Base-by-base conservation (phyloP, 2,797 vertebrate species). In the Xenops minutus region DNA sequence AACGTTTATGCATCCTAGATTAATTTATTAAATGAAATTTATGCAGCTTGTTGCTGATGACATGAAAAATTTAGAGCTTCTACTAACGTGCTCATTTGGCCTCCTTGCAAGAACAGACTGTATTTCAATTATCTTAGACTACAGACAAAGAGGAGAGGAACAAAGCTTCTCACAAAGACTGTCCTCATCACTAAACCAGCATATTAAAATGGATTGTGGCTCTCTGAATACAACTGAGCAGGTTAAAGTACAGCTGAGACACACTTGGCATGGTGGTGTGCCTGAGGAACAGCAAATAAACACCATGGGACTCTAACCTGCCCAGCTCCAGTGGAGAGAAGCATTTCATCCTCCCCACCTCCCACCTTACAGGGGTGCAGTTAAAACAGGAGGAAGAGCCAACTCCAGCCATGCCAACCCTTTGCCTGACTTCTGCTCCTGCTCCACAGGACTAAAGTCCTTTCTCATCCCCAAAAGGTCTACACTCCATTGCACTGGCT, bases 1-100 rank as follows among this genome's bases (percentile, higher is more conserved):
- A 94, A 59, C 79, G 55, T 85, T 92, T 95, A 85, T 81, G 87
- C 89, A 94, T 91, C 82, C 92, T 85, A 74, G 87, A 93, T 93
- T 96, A 96, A 97, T 96, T 97, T 95, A 92, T 88, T 62, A 93
- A 93, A 86, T 73, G 52, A 96, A 93, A 96, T 96, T 92, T 93
- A 97, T 96, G 95, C 93, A 95, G 96, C 91, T 96, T 94, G 93
- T 89, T 95, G 92, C 89, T 58, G 82, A 94, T 81, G 91, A 96
- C 91, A 96, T 92, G 92, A 96, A 96, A 97, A 94, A 96, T 92
- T 62, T 85, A 89, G 87, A 95, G 92, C 76, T 87, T 85, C 84
- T 78, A 79, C 73, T 85, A 92, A 85, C 1, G 76, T 85, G 82
- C 89, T 89, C 87, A 30, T 85, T 96, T 93, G 95, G 92, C 85